These are phyloP conservation scores for Hyphantria cunea DNA, from an alignment of 1,140 invertebrate species.

Conservation along the genomic window DNA sequence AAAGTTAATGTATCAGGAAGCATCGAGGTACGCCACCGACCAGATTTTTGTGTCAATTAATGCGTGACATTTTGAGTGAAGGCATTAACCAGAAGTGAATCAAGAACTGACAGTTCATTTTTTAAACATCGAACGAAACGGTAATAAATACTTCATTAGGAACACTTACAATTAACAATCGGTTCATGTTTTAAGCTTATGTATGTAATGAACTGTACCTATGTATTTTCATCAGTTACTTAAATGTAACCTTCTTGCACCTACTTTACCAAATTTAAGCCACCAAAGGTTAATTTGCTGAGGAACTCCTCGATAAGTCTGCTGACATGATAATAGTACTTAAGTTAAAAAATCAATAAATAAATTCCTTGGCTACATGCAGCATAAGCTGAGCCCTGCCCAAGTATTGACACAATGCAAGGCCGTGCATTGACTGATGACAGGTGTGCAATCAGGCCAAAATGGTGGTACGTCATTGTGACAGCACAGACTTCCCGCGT, in stretches of 20 bases:
- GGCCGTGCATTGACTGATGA: neutral
- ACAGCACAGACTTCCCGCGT: neutral
- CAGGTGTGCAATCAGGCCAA: neutral
- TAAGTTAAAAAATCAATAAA: too few relatives aligned
- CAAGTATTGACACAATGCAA: neutral
- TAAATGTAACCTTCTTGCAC: too few relatives aligned
- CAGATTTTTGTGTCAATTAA: conserved; percentile 13
- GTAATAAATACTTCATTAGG: too few relatives aligned
- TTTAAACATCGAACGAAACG: neutral
- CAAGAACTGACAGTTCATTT: neutral
- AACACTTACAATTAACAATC: too few relatives aligned
- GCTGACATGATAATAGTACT: too few relatives aligned
- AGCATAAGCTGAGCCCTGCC: neutral
- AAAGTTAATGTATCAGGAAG: conserved; percentile 21
- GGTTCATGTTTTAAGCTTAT: too few relatives aligned
- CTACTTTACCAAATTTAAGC: too few relatives aligned
- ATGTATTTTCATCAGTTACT: too few relatives aligned
- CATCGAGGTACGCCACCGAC: neutral
- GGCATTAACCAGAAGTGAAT: neutral
- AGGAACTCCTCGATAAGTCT: too few relatives aligned
- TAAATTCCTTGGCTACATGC: neutral
- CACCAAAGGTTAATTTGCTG: too few relatives aligned
- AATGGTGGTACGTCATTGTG: conserved; percentile 3
- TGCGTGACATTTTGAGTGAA: conserved; percentile 9
- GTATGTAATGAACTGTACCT: too few relatives aligned